These are phyloP conservation scores for Rhinella marina DNA, from an alignment of 2,797 vertebrate species.

Conservation along the genomic window DNA sequence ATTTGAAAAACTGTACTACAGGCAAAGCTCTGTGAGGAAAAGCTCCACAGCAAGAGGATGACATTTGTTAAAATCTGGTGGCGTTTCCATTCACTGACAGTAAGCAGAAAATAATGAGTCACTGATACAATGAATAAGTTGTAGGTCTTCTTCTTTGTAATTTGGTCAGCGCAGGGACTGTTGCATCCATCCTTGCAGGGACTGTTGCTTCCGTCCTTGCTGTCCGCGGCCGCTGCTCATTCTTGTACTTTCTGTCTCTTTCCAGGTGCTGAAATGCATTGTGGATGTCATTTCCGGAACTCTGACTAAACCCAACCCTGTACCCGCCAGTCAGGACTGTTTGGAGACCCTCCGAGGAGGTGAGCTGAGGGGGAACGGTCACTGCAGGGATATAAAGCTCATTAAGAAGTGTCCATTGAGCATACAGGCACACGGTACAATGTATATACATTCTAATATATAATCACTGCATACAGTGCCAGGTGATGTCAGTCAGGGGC, in stretches of 20 bases:
- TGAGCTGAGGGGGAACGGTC: slow-evolving; percentile 66
- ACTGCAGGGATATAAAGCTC: neutral
- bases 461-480: too few relatives aligned
- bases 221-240: neutral
- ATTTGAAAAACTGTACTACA: too few relatives aligned
- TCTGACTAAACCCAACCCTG: slow-evolving; percentile 83
- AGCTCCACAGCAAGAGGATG: too few relatives aligned
- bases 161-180: neutral
- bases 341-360: slow-evolving; percentile 86
- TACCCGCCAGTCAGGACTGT: slow-evolving; percentile 87
- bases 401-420: too few relatives aligned
- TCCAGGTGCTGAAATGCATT: slow-evolving; percentile 93
- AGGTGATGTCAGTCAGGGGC: too few relatives aligned
- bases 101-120: too few relatives aligned
- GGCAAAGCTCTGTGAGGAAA: too few relatives aligned
- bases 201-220: neutral
- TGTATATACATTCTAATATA: too few relatives aligned
- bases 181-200: neutral
- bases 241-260: slow-evolving; percentile 50
- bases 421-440: too few relatives aligned
- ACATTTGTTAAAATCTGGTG: too few relatives aligned
- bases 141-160: neutral
- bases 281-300: slow-evolving; percentile 90
- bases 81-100: neutral
- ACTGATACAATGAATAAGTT: too few relatives aligned